These are phyloP conservation scores for Saccostrea glomerata DNA, from an alignment of 1,140 invertebrate species.

Conservation along the genomic window DNA sequence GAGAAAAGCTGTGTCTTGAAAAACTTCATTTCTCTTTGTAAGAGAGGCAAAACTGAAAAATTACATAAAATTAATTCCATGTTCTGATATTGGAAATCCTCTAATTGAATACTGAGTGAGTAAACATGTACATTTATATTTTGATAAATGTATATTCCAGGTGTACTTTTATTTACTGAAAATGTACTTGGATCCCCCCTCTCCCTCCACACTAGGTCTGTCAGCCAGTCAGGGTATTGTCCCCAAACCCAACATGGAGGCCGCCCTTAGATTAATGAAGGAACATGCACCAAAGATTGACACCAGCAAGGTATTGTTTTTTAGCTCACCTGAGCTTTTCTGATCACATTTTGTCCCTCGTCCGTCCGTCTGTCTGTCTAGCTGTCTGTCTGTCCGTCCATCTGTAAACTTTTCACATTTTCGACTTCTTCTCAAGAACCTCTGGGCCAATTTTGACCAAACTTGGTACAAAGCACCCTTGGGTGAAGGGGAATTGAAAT, in stretches of 20 bases:
- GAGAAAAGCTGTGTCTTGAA: too few species aligned
- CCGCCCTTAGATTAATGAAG: conserved; percentile 88
- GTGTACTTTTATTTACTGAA: conserved; percentile 83
- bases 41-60: background rate
- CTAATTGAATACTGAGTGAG: background rate
- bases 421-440: too few species aligned
- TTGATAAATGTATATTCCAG: conserved; percentile 69
- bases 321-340: too few species aligned
- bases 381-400: too few species aligned
- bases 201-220: conserved; percentile 79
- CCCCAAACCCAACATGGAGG: conserved; percentile 85
- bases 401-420: too few species aligned
- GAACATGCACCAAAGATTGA: conserved; percentile 90
- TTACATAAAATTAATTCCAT: background rate
- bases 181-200: conserved; percentile 82
- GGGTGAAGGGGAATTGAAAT: too few species aligned
- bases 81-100: background rate
- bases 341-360: too few species aligned
- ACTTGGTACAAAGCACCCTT: too few species aligned
- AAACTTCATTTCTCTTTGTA: too few species aligned
- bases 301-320: conserved; percentile 86
- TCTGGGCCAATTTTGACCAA: too few species aligned
- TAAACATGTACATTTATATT: background rate
- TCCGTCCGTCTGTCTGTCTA: too few species aligned
- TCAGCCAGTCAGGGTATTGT: conserved; percentile 76